Evolutionary conservation across 2,888 invertebrate genomes (phyloP), one percentile per base, ranked within the genome.

Genomic region (Drosophila vallismaia): DNA sequence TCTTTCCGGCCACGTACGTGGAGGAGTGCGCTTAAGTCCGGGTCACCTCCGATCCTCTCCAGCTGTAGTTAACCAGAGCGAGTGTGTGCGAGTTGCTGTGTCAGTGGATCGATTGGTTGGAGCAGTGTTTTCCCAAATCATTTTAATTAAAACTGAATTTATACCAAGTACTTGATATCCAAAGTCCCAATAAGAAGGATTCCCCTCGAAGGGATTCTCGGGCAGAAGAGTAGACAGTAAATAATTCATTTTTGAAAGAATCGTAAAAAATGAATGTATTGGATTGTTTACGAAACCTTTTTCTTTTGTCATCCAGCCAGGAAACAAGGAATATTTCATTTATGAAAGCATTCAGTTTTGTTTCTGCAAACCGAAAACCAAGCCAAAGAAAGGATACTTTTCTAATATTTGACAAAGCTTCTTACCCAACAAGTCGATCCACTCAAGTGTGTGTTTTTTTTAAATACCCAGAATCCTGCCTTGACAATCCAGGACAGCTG

Each of bases 1-100:
- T 97, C 80, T 98, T 98, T 89, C 98, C 98, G 0, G 97, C 98
- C 0, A 98, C 97, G 0, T 98, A 98, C 89, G 98, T 98, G 7
- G 96, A 98, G 92, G 95, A 96, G 91, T 94, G 96, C 73, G 92
- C 87, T 71, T 91, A 72, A 62, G n/a, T 33, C 9, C 50, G 6
- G 36, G 26, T 7, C 54, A 36, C 44, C 24, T 46, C 46, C 29
- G 19, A 19, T 19, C 1, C 19, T 2, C 19, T 19, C 19, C 33
- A 8, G 3, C n/a, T 31, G 60, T 57, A 54, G 24, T 46, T 40
- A 38, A 70, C 26, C 26, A 4, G 51, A 12, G 57, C 36, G 60
- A 9, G 1, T 29, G 49, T 36, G 55, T 44, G 54, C 49, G 24
- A 26, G 19, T 19, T 19, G 19, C 19, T 38, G 60, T 4, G 29